Evolutionary conservation across 2,113 vertebrate species (phyloP), one percentile per base, ranked within the genome.

Genomic region (Oreochromis spilurus): DNA sequence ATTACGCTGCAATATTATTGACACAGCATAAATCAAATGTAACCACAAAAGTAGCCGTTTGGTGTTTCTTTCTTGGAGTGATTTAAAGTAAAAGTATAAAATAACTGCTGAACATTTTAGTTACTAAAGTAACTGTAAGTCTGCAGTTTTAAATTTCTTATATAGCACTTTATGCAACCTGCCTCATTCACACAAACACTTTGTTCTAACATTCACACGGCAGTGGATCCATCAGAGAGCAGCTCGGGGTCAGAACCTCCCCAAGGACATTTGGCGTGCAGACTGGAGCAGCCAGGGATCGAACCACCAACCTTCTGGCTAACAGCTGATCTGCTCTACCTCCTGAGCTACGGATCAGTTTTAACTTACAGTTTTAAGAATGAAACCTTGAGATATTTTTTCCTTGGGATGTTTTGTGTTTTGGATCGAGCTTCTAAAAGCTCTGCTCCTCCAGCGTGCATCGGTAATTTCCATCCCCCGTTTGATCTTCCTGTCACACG

Each of bases 1-100:
- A 38, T 38, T 0, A n/a, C 10, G 4, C 17, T 65, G 57, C 0
- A 0, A 60, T 1, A 0, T 34, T 60, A 34, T 2, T 60, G 31
- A 65, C 60, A n/a, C 10, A 38, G 60, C 17, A n/a, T 38, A 0
- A 65, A 38, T 65, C 60, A 36, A 3, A n/a, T 4, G 53, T 12
- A 7, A 12, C 31, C 58, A 34, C 16, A 62, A 19, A 34, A 31
- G 3, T 62, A 19, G 16, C 16, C 0, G 1, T 5, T 29, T 19
- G 3, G 14, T 4, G 16, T 38, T 62, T 36, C 17, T 12, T 36
- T 60, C 57, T 19, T 0, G 0, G 1, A 60, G 29, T 60, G 19
- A 60, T 3, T 65, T 65, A n/a, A 36, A 65, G 55, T 58, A 58
- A 58, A 5, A 31, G 31, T 65, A 38, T 65, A 2, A 65, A 65